phyloP scores from a whole-genome alignment of 2,113 vertebrate genomes.

The Saccopteryx leptura region DNA sequence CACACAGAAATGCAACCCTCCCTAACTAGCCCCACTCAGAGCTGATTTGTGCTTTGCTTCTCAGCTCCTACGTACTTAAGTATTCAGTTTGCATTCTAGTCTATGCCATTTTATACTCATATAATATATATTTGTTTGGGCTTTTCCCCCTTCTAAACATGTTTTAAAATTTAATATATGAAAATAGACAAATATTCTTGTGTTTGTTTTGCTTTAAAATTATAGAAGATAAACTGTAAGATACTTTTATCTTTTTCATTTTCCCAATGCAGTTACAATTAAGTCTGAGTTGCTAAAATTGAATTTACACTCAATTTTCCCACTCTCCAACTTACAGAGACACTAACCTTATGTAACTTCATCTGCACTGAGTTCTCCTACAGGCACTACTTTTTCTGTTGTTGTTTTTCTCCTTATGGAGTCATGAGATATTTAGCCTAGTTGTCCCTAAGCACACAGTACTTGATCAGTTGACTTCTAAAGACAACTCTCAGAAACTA shows the following conservation, averaged over 20 bases:
- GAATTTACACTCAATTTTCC: conserved; percentile 48
- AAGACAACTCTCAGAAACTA: neutral
- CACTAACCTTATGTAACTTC: neutral
- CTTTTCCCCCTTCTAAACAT: neutral
- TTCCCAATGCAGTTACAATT: conserved; percentile 62
- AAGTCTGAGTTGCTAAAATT: conserved; percentile 56
- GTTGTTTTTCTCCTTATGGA: neutral
- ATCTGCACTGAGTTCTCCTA: neutral
- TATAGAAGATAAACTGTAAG: conserved; percentile 56
- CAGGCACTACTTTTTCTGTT: neutral
- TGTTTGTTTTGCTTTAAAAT: conserved; percentile 66
- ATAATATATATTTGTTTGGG: neutral
- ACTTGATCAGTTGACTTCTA: conserved; percentile 24
- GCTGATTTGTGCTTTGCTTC: neutral
- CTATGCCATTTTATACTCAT: neutral
- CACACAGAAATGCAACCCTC: neutral
- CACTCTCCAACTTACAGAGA: neutral
- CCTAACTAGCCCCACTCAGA: neutral
- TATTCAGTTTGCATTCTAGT: neutral
- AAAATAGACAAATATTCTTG: neutral
- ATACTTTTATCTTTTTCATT: conserved; percentile 46
- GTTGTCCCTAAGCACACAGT: neutral
- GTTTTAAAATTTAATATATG: neutral
- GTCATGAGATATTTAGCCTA: neutral
- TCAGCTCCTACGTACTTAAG: neutral